These are phyloP conservation scores for Aleiodes alternator DNA, from an alignment of 2,888 invertebrate genomes.

Conservation along the genomic window DNA sequence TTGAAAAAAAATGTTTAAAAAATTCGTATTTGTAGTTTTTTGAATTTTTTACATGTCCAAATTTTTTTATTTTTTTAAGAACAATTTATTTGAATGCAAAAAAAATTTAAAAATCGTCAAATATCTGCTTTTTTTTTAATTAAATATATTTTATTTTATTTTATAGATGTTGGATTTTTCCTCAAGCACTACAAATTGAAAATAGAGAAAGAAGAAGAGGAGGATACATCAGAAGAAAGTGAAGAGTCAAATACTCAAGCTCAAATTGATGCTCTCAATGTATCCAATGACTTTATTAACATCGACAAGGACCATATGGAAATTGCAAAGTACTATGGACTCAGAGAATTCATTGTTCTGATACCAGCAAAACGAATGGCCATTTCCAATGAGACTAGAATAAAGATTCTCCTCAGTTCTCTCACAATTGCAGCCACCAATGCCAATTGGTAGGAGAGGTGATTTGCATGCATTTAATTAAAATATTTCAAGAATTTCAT, in stretches of 20 bases:
- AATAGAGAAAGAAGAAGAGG: slow-evolving; percentile 60
- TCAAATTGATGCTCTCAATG: slow-evolving; percentile 77
- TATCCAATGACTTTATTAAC: slow-evolving; percentile 80
- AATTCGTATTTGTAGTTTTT: no score
- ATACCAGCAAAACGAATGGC: slow-evolving; percentile 79
- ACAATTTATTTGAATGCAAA: no score
- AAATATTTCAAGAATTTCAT: neutral
- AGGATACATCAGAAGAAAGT: slow-evolving; percentile 62
- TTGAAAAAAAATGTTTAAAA: no score
- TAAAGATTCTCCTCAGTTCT: slow-evolving; percentile 88
- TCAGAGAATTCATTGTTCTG: slow-evolving; percentile 89
- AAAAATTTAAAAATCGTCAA: no score
- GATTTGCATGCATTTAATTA: slow-evolving; percentile 14
- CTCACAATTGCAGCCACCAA: slow-evolving; percentile 89
- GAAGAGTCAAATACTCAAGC: slow-evolving; percentile 69
- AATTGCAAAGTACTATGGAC: slow-evolving; percentile 86
- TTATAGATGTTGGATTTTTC: slow-evolving; percentile 63
- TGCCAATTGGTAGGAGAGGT: slow-evolving; percentile 80
- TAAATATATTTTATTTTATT: neutral
- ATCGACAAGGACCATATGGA: slow-evolving; percentile 73
- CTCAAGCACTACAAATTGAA: slow-evolving; percentile 71
- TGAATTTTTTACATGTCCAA: no score
- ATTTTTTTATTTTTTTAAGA: no score
- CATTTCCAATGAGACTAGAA: slow-evolving; percentile 83
- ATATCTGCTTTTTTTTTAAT: no score